A percentile compares a stretch with the other conserved stretches of the same genome.
Evolutionary conservation across 2,888 invertebrate species (phyloP).

Genomic region (Metopia argyrocephala): DNA sequence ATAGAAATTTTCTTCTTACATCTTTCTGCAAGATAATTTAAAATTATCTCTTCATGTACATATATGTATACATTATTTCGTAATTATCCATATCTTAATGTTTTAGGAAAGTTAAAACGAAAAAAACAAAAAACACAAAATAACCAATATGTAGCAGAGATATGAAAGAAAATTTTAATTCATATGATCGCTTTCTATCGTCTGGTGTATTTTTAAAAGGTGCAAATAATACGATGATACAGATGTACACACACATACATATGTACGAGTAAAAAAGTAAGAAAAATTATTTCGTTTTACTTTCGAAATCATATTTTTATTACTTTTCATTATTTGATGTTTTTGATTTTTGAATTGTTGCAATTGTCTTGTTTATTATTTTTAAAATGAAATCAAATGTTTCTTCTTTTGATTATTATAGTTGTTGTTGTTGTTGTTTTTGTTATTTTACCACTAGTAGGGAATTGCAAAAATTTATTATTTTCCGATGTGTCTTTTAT

Average conservation of each 20-base stretch:
- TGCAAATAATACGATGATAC: too few species aligned
- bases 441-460: background rate
- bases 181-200: too few species aligned
- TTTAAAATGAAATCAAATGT: slow-evolving; percentile 48
- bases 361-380: slow-evolving; percentile 50
- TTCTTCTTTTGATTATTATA: slow-evolving; percentile 19
- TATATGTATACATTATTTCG: too few species aligned
- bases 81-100: too few species aligned
- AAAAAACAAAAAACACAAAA: background rate
- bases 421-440: background rate
- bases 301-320: background rate
- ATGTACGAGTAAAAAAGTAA: too few species aligned
- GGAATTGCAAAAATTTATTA: slow-evolving; percentile 53
- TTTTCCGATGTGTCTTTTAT: slow-evolving; percentile 66
- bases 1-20: too few species aligned
- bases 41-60: too few species aligned
- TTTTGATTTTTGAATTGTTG: slow-evolving; percentile 1
- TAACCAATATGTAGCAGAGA: background rate
- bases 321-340: background rate
- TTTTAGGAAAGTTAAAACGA: too few species aligned
- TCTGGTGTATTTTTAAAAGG: too few species aligned
- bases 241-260: background rate
- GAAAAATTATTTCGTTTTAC: slow-evolving; percentile 24
- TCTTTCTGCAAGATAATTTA: too few species aligned
- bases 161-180: too few species aligned